Conservation (phyloP, 1,140 invertebrate species). For the Pogonus chalceus region DNA sequence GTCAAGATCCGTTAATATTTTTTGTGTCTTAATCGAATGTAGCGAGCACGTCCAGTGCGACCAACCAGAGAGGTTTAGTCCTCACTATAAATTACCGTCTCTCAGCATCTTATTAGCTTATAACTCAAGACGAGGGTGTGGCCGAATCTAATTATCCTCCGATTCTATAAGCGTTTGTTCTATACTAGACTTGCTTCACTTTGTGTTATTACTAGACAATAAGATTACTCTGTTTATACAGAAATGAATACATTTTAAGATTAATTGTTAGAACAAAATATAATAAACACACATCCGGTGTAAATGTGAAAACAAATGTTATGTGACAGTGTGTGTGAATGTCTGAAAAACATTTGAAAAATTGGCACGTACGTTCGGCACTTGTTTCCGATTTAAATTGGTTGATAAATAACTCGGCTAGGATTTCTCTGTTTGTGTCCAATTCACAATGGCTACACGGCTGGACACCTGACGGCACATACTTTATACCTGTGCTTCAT, state of each 20-base stretch:
- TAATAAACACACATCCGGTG: too few species aligned
- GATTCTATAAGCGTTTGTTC: conserved; percentile 27
- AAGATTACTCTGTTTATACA: not conserved
- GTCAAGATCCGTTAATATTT: too few species aligned
- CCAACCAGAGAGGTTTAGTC: not conserved
- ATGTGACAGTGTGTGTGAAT: not conserved
- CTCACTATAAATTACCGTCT: conserved; percentile 30
- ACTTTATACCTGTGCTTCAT: conserved; percentile 14
- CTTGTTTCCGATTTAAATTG: conserved; percentile 22
- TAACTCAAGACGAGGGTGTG: conserved; percentile 32
- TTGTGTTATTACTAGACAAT: not conserved
- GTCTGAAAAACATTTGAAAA: too few species aligned
- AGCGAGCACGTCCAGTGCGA: not conserved
- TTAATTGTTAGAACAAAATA: too few species aligned
- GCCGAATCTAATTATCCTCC: conserved; percentile 29
- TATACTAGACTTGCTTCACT: not conserved
- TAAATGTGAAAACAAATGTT: too few species aligned
- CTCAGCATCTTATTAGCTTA: conserved; percentile 30
- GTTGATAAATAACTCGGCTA: conserved; percentile 19
- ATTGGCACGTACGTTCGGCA: conserved; percentile 20
- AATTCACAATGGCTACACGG: conserved; percentile 12
- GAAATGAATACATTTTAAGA: too few species aligned
- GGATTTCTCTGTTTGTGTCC: conserved; percentile 3
- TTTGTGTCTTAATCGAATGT: conserved; percentile 1
- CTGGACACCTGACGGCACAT: conserved; percentile 12